A percentile compares a stretch with the other conserved stretches of the same genome.
These are phyloP conservation scores for Bos indicus DNA, from an alignment of 2,113 vertebrate species.

Conservation along the genomic window DNA sequence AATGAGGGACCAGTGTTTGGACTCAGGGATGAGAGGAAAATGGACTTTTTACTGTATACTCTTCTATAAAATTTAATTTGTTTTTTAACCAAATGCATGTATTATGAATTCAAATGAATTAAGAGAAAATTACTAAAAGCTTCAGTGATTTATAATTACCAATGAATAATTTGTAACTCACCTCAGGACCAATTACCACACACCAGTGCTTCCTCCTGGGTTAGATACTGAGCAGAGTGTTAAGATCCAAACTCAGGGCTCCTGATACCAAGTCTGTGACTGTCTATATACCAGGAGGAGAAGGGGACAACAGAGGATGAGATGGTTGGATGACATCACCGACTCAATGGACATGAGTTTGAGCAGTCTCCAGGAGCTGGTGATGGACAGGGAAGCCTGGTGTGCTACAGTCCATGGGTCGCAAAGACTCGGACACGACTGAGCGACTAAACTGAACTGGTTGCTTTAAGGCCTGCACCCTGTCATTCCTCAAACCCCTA, in stretches of 20 bases:
- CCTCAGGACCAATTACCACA: slow-evolving; percentile 18
- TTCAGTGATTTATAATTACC: slow-evolving; percentile 63
- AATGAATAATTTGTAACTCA: slow-evolving; percentile 53
- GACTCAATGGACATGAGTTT: background rate
- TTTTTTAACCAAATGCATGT: slow-evolving; percentile 40
- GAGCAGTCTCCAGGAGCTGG: background rate
- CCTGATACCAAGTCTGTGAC: background rate
- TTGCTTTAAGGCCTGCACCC: background rate
- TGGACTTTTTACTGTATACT: background rate
- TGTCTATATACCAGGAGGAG: background rate
- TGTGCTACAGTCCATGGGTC: background rate
- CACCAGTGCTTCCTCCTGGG: background rate
- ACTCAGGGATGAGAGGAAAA: slow-evolving; percentile 22
- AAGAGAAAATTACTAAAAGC: slow-evolving; percentile 54
- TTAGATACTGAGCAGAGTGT: background rate
- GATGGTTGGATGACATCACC: background rate
- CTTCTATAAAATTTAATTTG: slow-evolving; percentile 57
- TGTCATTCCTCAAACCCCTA: background rate
- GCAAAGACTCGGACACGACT: background rate
- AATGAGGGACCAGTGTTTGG: background rate
- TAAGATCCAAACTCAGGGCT: slow-evolving; percentile 5
- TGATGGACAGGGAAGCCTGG: background rate
- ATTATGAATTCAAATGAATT: slow-evolving; percentile 63
- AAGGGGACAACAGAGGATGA: background rate
- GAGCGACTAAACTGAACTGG: background rate